Base-by-base conservation (phyloP, 2,113 vertebrate genomes). In the Callionymus lyra region DNA sequence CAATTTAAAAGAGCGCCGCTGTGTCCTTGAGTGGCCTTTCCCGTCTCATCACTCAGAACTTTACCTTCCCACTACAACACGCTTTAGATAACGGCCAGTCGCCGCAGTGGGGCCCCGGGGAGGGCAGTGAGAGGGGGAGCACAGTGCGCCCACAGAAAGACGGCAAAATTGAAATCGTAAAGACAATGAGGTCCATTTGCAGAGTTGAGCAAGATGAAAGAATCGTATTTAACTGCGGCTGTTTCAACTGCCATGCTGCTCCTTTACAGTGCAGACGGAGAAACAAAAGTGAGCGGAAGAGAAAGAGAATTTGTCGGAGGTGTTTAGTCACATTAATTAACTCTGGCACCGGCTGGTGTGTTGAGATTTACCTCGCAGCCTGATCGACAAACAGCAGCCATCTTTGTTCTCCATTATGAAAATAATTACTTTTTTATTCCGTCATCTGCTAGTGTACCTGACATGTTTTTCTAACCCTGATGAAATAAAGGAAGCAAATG, bases 181-280 rank as follows among this genome's bases (percentile, higher is more conserved):
- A 82, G 77, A 87, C 84, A 83, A 85, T 83, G 76, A 85, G 76
- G 70, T 80, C 77, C 73, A 83, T 87, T 85, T 85, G 77, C 72
- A 62, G 63, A 67, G 78, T 82, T 80, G 70, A 77, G 66, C 76
- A 36, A 54, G 69, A 83, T 82, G 76, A 84, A 86, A 84, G 70
- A 47, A 61, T 62, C 72, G 66, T 70, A 74, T 80, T 83, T 74
- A 73, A 56, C 62, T 43, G 41, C 19, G 50, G 53, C 34, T 53
- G 70, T 76, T 77, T 73, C 57, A 62, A 56, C 50, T 45, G 48
- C 57, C 56, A 56, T 64, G 52, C 54, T 56, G 49, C 48, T 21
- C 16, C 56, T 69, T 60, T 9, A 49, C 44, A 79, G 78, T 82
- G 72, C 80, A 21, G 27, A 41, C 6, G 21, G 36, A 33, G 40